Conservation (phyloP, 2,797 vertebrate species). For the Phoebastria nigripes region DNA sequence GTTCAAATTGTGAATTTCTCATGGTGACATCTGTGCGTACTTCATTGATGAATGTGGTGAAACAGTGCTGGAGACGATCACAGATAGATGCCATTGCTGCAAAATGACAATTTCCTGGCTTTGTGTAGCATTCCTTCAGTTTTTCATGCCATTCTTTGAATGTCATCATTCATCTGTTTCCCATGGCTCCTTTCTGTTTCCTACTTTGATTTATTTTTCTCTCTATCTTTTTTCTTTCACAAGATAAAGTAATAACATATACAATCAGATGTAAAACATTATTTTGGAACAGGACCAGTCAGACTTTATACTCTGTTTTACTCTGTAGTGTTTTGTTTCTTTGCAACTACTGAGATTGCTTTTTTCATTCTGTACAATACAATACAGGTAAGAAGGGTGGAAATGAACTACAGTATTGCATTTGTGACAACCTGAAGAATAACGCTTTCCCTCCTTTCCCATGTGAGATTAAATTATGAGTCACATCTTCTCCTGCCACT, state of each 20-base stretch:
- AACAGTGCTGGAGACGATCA: background rate
- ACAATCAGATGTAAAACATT: background rate
- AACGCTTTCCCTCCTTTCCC: background rate
- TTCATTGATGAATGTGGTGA: constrained; percentile 28
- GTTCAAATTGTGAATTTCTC: constrained; percentile 11
- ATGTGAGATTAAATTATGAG: background rate
- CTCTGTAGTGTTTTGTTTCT: background rate
- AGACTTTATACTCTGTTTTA: background rate
- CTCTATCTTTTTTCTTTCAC: background rate
- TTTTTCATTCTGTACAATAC: background rate
- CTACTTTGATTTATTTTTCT: constrained; percentile 1
- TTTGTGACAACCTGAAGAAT: background rate
- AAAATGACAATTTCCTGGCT: constrained; percentile 62
- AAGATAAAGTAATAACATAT: background rate
- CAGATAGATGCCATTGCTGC: constrained; percentile 17
- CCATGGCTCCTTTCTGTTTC: constrained; percentile 39
- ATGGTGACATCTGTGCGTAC: background rate
- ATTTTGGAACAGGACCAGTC: background rate
- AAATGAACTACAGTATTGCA: background rate
- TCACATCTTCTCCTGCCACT: background rate
- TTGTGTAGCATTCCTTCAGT: constrained; percentile 40
- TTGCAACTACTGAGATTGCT: background rate
- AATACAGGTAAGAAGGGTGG: background rate
- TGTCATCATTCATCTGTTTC: constrained; percentile 63
- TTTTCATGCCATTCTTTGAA: constrained; percentile 26